Evolutionary conservation across 2,888 invertebrate species (phyloP).

Genomic region (Elmis aenea): DNA sequence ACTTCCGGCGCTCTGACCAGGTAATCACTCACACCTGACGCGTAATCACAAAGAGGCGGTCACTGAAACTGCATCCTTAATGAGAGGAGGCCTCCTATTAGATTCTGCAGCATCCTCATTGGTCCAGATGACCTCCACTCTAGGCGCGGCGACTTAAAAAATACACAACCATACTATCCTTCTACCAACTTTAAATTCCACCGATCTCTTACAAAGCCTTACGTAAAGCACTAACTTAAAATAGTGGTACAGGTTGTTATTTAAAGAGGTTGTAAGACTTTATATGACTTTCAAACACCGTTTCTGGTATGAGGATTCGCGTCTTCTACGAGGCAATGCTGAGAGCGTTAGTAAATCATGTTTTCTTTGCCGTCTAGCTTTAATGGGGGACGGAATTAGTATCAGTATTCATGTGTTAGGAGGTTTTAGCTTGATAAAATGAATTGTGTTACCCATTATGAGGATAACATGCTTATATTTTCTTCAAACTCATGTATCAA

Average conservation of each 20-base stretch:
- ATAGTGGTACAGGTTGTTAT: constrained; percentile 33
- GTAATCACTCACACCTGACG: constrained; percentile 48
- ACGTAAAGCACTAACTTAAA: constrained; percentile 32
- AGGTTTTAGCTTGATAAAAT: too few species aligned
- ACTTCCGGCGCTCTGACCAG: constrained; percentile 44
- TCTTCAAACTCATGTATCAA: too few species aligned
- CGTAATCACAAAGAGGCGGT: constrained; percentile 48
- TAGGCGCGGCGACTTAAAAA: constrained; percentile 27
- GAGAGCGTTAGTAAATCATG: too few species aligned
- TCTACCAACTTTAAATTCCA: constrained; percentile 33
- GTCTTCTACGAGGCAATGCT: too few species aligned
- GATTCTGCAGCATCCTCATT: constrained; percentile 34
- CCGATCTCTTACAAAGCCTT: constrained; percentile 26
- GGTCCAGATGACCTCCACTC: constrained; percentile 33
- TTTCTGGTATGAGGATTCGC: constrained; percentile 19
- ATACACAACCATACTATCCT: constrained; percentile 24
- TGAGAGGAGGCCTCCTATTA: constrained; percentile 38
- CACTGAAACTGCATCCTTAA: constrained; percentile 41
- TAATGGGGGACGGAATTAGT: too few species aligned
- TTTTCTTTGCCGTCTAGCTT: too few species aligned
- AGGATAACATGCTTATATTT: too few species aligned
- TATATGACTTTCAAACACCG: constrained; percentile 18
- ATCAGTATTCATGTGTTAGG: too few species aligned
- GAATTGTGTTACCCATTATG: too few species aligned
- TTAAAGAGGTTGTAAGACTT: constrained; percentile 33